Evolutionary conservation across 2,888 invertebrate species (phyloP).

Genomic region (Timema cristinae): DNA sequence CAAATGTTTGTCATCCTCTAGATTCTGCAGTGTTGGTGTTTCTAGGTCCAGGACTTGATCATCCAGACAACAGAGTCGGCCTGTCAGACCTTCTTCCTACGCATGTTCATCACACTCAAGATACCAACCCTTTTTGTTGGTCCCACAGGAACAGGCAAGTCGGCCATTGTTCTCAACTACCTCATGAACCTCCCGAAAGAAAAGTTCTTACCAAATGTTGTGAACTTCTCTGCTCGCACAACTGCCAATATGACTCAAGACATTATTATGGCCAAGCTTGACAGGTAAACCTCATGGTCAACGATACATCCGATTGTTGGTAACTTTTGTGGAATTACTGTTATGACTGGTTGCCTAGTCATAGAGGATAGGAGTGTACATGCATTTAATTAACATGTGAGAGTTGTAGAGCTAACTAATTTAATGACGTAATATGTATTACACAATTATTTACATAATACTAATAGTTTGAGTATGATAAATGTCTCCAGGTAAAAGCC

Average conservation of each 20-base stretch:
- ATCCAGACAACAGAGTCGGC: conserved; percentile 88
- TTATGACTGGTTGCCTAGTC: too few species aligned
- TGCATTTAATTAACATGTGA: too few species aligned
- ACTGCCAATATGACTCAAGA: conserved; percentile 89
- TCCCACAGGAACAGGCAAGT: conserved; percentile 94
- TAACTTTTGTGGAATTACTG: neutral
- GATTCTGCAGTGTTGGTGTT: neutral
- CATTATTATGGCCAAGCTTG: conserved; percentile 90
- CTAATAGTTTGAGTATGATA: too few species aligned
- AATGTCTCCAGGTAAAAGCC: too few species aligned
- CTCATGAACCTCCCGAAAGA: conserved; percentile 71
- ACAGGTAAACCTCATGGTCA: conserved; percentile 51
- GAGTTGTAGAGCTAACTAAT: too few species aligned
- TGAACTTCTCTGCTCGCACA: conserved; percentile 90
- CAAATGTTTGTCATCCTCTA: too few species aligned
- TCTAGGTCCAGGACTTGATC: conserved; percentile 67
- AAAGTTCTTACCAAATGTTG: conserved; percentile 73
- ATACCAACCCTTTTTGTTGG: conserved; percentile 82
- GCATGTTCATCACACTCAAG: conserved; percentile 63
- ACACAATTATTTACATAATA: too few species aligned
- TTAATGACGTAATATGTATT: too few species aligned
- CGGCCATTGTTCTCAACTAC: conserved; percentile 72
- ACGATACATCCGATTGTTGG: neutral
- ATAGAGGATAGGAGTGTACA: too few species aligned
- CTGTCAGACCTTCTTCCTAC: conserved; percentile 78